These are phyloP conservation scores for Ennomos fuscantarius DNA, from an alignment of 2,888 invertebrate genomes.

Conservation along the genomic window DNA sequence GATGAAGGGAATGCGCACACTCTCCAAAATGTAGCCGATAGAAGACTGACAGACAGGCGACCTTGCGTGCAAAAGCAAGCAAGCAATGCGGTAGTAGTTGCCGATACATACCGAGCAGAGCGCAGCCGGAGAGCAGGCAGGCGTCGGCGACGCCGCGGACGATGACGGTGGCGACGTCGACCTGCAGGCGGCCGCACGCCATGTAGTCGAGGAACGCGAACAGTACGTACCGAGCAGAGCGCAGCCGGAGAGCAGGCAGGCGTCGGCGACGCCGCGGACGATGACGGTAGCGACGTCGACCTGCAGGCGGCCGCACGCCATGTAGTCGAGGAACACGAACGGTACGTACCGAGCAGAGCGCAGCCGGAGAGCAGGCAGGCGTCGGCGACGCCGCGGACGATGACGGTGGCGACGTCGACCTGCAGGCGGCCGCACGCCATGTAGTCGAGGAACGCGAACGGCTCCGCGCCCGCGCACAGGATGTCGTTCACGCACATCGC, in stretches of 20 bases:
- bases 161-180: conserved; percentile 90
- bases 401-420: conserved; percentile 89
- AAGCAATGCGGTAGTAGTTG: no score
- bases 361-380: conserved; percentile 95
- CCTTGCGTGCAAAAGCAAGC: no score
- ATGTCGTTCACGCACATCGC: conserved; percentile 99
- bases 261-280: conserved; percentile 94
- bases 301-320: conserved; percentile 95
- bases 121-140: conserved; percentile 93
- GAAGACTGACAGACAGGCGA: no score
- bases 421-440: conserved; percentile 96
- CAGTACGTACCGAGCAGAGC: conserved; percentile 93
- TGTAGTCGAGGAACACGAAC: conserved; percentile 98
- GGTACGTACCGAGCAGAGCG: conserved; percentile 92
- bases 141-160: conserved; percentile 95
- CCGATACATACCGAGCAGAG: conserved; percentile 93
- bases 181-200: conserved; percentile 94
- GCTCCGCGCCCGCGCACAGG: conserved; percentile 97
- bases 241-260: conserved; percentile 94
- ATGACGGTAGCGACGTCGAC: conserved; percentile 91
- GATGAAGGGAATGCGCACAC: no score
- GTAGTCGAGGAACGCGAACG: conserved; percentile 98
- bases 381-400: conserved; percentile 94
- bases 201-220: conserved; percentile 98
- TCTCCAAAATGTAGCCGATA: no score